These are phyloP conservation scores for Andrena camellia DNA, from an alignment of 2,888 invertebrate genomes.

Conservation along the genomic window DNA sequence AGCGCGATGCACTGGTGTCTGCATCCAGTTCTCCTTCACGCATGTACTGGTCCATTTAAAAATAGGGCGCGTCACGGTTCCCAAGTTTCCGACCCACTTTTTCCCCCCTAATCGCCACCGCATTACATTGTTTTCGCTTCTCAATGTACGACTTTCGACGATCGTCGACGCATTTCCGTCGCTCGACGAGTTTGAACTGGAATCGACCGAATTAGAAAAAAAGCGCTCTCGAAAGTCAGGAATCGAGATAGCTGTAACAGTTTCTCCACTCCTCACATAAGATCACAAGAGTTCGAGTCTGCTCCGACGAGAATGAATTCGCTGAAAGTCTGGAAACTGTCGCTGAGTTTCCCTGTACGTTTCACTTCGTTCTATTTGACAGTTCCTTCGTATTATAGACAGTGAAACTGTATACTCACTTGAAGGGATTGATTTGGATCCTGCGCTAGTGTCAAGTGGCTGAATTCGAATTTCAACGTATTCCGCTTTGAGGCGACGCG, in stretches of 20 bases:
- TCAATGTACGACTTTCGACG: conserved; percentile 18
- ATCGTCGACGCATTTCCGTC: conserved; percentile 4
- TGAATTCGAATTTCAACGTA: too few relatives aligned
- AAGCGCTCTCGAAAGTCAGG: neutral
- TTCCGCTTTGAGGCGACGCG: too few relatives aligned
- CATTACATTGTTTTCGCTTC: conserved; percentile 36
- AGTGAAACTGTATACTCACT: too few relatives aligned
- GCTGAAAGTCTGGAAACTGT: too few relatives aligned
- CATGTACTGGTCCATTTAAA: conserved; percentile 39
- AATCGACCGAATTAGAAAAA: neutral
- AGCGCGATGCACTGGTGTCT: neutral
- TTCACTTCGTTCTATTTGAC: too few relatives aligned
- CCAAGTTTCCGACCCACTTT: conserved; percentile 39
- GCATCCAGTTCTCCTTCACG: conserved; percentile 4
- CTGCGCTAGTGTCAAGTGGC: too few relatives aligned
- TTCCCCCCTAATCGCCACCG: conserved; percentile 1
- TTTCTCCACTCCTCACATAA: too few relatives aligned
- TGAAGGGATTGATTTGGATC: too few relatives aligned
- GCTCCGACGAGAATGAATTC: too few relatives aligned
- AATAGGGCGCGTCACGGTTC: conserved; percentile 45
- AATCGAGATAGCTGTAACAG: neutral
- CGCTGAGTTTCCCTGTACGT: too few relatives aligned
- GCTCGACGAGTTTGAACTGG: neutral
- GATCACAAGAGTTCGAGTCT: too few relatives aligned
- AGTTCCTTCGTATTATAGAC: too few relatives aligned